A percentile compares a stretch with the other conserved stretches of the same genome.
phyloP scores from a whole-genome alignment of 2,113 vertebrate genomes.

The Protomyctophum bolini region DNA sequence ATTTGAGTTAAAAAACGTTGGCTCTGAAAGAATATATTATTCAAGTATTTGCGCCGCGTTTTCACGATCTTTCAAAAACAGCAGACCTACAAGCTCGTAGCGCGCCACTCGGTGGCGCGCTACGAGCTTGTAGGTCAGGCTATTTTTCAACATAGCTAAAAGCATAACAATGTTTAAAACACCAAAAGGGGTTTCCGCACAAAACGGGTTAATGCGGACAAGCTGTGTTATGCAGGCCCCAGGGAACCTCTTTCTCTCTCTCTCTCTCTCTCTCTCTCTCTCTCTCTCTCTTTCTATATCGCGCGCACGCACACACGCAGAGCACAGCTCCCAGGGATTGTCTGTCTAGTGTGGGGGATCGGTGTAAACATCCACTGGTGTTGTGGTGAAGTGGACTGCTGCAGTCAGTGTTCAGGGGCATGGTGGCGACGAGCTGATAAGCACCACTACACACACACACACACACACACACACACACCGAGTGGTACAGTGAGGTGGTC shows the following conservation, averaged over 20 bases:
- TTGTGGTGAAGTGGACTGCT: conserved; percentile 55
- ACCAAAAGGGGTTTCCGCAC: too few species aligned
- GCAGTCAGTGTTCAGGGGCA: conserved; percentile 41
- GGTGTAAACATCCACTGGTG: conserved; percentile 70
- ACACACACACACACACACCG: conserved; percentile 38
- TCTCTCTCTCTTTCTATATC: not conserved
- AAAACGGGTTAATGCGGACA: conserved; percentile 17
- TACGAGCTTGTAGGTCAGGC: too few species aligned
- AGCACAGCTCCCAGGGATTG: conserved; percentile 48
- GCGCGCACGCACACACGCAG: conserved; percentile 18
- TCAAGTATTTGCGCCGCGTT: too few species aligned
- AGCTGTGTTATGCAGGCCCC: conserved; percentile 29
- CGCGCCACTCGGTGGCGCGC: too few species aligned
- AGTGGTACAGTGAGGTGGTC: conserved; percentile 50
- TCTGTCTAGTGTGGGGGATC: conserved; percentile 62
- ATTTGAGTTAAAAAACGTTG: too few species aligned
- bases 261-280: conserved; percentile 15
- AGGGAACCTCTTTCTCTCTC: conserved; percentile 44
- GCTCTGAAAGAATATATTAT: too few species aligned
- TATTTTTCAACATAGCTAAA: too few species aligned
- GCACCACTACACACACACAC: conserved; percentile 37
- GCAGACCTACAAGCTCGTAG: too few species aligned
- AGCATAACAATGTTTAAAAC: too few species aligned
- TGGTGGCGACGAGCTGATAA: conserved; percentile 62
- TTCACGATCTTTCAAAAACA: too few species aligned